Percentiles rank a stretch among this genome's conserved stretches.
Conservation (phyloP, 2,888 invertebrate genomes). For the Desoria tigrina region DNA sequence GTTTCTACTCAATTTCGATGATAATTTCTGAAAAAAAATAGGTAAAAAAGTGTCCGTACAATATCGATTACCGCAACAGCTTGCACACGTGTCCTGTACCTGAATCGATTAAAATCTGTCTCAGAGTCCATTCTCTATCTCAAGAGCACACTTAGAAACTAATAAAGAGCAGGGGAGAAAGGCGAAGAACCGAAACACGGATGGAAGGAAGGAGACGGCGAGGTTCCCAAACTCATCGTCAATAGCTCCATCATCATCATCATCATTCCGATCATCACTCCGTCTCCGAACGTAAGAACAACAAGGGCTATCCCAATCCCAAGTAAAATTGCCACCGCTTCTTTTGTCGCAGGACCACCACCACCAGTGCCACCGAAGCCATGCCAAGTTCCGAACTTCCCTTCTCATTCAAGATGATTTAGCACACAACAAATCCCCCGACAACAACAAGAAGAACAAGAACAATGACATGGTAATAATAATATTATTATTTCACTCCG, state of each 20-base stretch:
- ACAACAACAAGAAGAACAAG: background rate
- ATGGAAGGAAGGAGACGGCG: background rate
- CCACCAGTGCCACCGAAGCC: slow-evolving; percentile 4
- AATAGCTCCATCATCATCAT: background rate
- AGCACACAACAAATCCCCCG: background rate
- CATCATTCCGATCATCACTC: background rate
- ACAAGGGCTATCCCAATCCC: background rate
- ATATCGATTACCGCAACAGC: slow-evolving; percentile 50
- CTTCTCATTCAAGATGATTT: slow-evolving; percentile 19
- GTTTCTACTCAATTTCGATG: too few species aligned
- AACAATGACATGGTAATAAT: too few species aligned
- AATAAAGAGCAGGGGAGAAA: slow-evolving; percentile 2
- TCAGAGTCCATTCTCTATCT: slow-evolving; percentile 48
- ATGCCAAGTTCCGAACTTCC: slow-evolving; percentile 6
- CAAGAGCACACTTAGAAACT: slow-evolving; percentile 25
- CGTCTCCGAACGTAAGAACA: background rate
- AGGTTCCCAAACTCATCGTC: background rate
- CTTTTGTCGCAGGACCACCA: slow-evolving; percentile 1
- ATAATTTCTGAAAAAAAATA: slow-evolving; percentile 2
- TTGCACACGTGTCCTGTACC: slow-evolving; percentile 50
- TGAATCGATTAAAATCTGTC: slow-evolving; percentile 49
- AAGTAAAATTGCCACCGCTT: background rate
- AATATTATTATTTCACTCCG: too few species aligned
- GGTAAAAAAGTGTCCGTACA: slow-evolving; percentile 42
- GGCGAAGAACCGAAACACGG: background rate